Conservation (phyloP, 2,888 invertebrate genomes). For the Busseola fusca region DNA sequence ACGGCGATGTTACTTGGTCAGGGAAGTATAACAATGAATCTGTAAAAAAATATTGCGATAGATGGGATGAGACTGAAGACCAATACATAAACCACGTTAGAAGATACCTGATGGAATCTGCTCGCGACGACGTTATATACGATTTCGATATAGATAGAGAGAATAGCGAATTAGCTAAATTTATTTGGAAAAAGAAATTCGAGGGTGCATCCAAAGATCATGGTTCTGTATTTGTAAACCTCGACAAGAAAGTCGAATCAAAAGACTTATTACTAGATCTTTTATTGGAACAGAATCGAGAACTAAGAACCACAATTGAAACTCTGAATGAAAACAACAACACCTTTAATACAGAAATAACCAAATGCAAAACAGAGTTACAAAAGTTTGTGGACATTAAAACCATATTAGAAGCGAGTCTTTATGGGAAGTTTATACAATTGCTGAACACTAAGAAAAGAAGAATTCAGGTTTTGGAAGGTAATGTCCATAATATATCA, state of each 20-base stretch:
- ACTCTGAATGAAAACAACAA: slow-evolving; percentile 57
- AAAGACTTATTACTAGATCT: slow-evolving; percentile 73
- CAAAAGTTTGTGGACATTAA: slow-evolving; percentile 74
- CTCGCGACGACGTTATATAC: slow-evolving; percentile 60
- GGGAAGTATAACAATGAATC: slow-evolving; percentile 73
- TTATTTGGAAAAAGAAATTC: slow-evolving; percentile 76
- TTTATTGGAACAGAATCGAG: slow-evolving; percentile 72
- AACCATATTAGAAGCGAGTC: slow-evolving; percentile 69
- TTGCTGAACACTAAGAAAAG: slow-evolving; percentile 80
- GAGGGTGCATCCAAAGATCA: slow-evolving; percentile 65
- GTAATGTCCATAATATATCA: slow-evolving; percentile 66
- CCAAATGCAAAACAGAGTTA: slow-evolving; percentile 71
- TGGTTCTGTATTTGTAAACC: slow-evolving; percentile 70
- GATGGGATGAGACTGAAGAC: slow-evolving; percentile 67
- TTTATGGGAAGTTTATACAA: slow-evolving; percentile 81
- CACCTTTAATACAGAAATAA: slow-evolving; percentile 64
- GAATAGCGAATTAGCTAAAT: slow-evolving; percentile 63
- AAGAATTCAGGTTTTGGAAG: slow-evolving; percentile 77
- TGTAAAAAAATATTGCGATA: slow-evolving; percentile 66
- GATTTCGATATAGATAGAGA: slow-evolving; percentile 60
- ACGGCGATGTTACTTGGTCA: slow-evolving; percentile 71
- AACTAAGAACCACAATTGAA: slow-evolving; percentile 62
- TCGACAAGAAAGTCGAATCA: slow-evolving; percentile 55
- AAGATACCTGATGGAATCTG: slow-evolving; percentile 59
- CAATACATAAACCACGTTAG: slow-evolving; percentile 71